Conservation (phyloP, 2,888 invertebrate species). For the Phasia obesa region DNA sequence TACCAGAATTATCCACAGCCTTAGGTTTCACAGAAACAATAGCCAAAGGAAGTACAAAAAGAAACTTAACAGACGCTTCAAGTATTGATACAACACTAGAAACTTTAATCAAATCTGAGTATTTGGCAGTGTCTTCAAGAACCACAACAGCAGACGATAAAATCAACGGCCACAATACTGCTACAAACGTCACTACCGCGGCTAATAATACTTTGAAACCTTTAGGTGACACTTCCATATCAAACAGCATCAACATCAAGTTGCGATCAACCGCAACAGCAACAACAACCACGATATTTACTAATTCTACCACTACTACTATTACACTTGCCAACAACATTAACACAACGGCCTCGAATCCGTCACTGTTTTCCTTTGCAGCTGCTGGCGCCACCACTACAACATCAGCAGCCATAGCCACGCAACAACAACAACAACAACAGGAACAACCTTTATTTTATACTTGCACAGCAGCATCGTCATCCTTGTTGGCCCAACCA, state of each 20-base stretch:
- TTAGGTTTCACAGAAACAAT: conserved; percentile 40
- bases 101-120: conserved; percentile 55
- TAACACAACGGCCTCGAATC: conserved; percentile 63
- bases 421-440: conserved; percentile 69
- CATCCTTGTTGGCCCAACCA: conserved; percentile 80
- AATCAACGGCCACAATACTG: conserved; percentile 41
- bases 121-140: conserved; percentile 53
- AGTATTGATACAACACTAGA: conserved; percentile 64
- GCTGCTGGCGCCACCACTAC: conserved; percentile 44
- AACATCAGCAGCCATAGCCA: conserved; percentile 55
- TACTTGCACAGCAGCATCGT: conserved; percentile 76
- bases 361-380: conserved; percentile 56
- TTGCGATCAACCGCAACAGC: conserved; percentile 39
- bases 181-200: conserved; percentile 20
- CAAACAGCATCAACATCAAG: conserved; percentile 27
- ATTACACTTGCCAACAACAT: conserved; percentile 32
- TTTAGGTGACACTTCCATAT: conserved; percentile 50
- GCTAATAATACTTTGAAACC: conserved; percentile 45
- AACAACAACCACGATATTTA: conserved; percentile 12
- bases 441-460: conserved; percentile 75
- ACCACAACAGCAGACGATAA: conserved; percentile 42
- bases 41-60: conserved; percentile 14
- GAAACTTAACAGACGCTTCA: conserved; percentile 43
- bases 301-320: neutral
- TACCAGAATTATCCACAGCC: conserved; percentile 53